phyloP scores from a whole-genome alignment of 2,797 vertebrate species.

The Notoglanidium macrostoma region DNA sequence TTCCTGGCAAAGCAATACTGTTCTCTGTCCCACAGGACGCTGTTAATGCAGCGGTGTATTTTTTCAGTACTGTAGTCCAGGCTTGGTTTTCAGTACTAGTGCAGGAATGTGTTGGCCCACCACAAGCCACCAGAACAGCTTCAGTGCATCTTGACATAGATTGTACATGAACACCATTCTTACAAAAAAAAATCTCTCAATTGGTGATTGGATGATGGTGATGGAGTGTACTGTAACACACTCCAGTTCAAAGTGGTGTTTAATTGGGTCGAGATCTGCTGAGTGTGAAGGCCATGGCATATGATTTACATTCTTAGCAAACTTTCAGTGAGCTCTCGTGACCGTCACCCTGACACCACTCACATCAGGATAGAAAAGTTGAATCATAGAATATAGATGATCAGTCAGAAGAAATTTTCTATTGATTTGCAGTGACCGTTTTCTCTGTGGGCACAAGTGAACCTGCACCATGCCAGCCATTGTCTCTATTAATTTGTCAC shows the following conservation, averaged over 20 bases:
- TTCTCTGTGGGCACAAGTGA: neutral
- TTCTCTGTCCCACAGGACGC: neutral
- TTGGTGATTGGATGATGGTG: neutral
- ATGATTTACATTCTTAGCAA: neutral
- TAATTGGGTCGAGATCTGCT: neutral
- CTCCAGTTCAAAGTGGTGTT: neutral
- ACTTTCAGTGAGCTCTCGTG: neutral
- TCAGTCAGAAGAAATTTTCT: neutral
- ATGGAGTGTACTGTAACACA: no score
- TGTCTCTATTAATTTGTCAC: neutral
- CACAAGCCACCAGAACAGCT: neutral
- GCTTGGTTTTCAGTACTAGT: neutral
- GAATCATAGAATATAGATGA: neutral
- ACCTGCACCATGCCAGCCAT: neutral
- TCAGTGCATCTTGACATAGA: neutral
- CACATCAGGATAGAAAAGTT: neutral
- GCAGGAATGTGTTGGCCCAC: neutral
- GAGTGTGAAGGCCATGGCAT: neutral
- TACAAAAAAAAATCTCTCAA: neutral
- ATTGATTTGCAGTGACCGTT: neutral
- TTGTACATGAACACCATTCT: neutral
- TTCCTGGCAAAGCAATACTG: neutral
- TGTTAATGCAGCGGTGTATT: neutral
- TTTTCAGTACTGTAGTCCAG: neutral
- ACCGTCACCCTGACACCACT: neutral